These are phyloP conservation scores for Rhinolophus ferrumequinum DNA, from an alignment of 2,113 vertebrate species.

Conservation along the genomic window DNA sequence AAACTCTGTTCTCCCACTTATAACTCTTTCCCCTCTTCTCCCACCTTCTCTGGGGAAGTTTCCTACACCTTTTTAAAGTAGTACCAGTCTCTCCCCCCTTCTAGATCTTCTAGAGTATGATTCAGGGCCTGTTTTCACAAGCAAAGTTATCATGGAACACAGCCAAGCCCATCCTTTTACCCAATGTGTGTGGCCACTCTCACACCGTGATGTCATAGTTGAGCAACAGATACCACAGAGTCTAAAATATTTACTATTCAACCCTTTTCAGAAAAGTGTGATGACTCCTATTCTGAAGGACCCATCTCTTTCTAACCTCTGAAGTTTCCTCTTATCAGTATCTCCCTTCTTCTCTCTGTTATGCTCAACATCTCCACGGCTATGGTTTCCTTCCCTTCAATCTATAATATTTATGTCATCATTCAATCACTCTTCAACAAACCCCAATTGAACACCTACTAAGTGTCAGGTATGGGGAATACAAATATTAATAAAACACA, in stretches of 20 bases:
- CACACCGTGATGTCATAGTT: neutral
- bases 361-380: neutral
- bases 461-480: neutral
- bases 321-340: neutral
- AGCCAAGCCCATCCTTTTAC: neutral
- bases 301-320: neutral
- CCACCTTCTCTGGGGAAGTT: neutral
- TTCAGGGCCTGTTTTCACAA: neutral
- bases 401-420: neutral
- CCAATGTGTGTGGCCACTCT: neutral
- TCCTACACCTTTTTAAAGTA: neutral
- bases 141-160: neutral
- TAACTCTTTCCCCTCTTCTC: neutral
- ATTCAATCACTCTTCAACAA: neutral
- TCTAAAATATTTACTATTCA: neutral
- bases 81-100: neutral
- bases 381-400: neutral
- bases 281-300: neutral
- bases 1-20: neutral
- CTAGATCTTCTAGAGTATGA: neutral
- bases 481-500: neutral
- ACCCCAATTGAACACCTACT: neutral
- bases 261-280: neutral
- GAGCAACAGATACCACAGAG: neutral
- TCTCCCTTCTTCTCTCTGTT: neutral